Conservation (phyloP, 2,797 vertebrate genomes). For the Halcyon badia region DNA sequence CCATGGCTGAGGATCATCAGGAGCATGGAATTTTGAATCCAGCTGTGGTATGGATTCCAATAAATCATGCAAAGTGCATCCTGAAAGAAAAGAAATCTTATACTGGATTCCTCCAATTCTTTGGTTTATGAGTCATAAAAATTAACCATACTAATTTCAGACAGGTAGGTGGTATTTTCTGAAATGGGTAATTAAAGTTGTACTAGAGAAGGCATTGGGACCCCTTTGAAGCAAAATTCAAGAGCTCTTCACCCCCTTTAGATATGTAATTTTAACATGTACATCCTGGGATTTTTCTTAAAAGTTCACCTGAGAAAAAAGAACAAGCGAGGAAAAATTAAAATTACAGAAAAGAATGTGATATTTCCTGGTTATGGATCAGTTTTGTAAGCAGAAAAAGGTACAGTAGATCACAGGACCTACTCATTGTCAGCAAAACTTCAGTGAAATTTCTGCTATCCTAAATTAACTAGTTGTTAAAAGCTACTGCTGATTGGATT, state of each 20-base stretch:
- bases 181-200: background rate
- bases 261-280: background rate
- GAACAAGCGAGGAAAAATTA: background rate
- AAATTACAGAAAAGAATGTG: background rate
- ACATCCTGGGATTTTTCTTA: background rate
- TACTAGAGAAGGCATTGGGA: background rate
- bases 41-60: background rate
- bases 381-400: background rate
- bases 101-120: background rate
- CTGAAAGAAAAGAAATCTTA: background rate
- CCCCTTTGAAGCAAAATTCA: background rate
- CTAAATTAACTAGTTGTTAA: slow-evolving; percentile 10
- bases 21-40: background rate
- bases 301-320: background rate
- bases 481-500: slow-evolving; percentile 27
- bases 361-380: background rate
- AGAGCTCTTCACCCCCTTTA: background rate
- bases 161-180: background rate
- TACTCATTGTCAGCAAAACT: background rate
- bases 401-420: background rate
- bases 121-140: background rate
- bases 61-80: background rate
- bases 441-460: background rate
- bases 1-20: background rate
- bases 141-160: background rate